phyloP scores from a whole-genome alignment of 2,797 vertebrate genomes.

The Malurus splendens region DNA sequence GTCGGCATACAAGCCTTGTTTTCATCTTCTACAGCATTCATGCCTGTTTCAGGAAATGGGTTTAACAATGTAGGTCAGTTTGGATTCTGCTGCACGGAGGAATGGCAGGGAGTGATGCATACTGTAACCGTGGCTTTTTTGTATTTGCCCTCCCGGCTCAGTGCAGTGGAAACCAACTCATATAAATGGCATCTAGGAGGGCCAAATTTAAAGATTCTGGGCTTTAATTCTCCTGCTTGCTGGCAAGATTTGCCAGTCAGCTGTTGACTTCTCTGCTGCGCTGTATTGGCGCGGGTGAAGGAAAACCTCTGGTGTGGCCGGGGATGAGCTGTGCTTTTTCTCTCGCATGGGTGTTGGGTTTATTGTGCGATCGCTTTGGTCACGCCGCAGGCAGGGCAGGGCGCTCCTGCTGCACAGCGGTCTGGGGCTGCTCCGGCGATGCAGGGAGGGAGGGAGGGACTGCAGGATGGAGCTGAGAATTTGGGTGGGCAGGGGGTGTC shows the following conservation, averaged over 20 bases:
- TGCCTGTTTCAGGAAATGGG: not conserved
- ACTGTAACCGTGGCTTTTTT: conserved; percentile 4
- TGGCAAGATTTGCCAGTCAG: not conserved
- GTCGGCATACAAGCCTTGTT: not conserved
- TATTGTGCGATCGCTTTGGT: fast-evolving
- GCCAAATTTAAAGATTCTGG: not conserved
- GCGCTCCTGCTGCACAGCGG: not conserved
- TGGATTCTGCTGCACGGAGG: not conserved
- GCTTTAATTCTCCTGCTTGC: not conserved
- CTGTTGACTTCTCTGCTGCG: not conserved
- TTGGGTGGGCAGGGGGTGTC: not conserved
- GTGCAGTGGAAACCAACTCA: not conserved
- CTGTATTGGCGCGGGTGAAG: not conserved
- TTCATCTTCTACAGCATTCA: not conserved
- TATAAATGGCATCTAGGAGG: not conserved
- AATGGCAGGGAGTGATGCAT: not conserved
- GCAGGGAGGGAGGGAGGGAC: not conserved
- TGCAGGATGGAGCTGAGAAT: not conserved
- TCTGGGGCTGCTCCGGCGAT: not conserved
- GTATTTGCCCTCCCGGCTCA: not conserved
- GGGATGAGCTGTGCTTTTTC: not conserved
- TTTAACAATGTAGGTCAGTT: conserved; percentile 5
- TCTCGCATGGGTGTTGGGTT: fast-evolving
- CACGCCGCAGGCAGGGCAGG: not conserved
- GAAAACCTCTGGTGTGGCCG: not conserved